Base-by-base conservation (phyloP, 1,140 invertebrate species). In the Chlorops oryzae region DNA sequence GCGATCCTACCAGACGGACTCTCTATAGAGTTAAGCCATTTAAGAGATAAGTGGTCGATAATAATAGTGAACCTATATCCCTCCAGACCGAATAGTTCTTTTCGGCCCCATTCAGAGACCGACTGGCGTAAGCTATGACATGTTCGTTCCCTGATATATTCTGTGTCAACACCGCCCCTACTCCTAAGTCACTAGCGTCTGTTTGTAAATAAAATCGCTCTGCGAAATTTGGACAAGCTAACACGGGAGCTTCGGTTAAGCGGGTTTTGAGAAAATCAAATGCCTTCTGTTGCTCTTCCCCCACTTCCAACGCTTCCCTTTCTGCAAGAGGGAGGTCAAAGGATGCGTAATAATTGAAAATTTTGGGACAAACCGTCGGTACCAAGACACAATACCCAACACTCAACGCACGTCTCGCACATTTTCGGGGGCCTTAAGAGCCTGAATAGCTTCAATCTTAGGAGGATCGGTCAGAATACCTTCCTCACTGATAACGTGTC, bases 161-260 rank as follows among this genome's bases (percentile, higher is more conserved):
- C 13, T 70, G 64, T 0, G 59, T 61, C 4, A 68, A 17, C 5
- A 62, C 51, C 0, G 55, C 61, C 9, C 56, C 57, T 9, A 65
- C 40, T 5, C 63, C 63, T 27, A 48, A 40, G 12, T 62, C 55
- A 23, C 53, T 59, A 6, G 60, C 62, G 24, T 65, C 59, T 2
- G 56, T 63, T 13, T 41, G 46, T 10, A 32, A 9, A 9, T 10
- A 9, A 20, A 45, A 45, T 6, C 23, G 21, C n/a, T 20, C 12
- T 17, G 12, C 10, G 18, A 54, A 54, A 15, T 51, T 38, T 2
- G 48, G 52, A 13, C 44, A 51, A 1, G 43, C 42, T 22, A 54
- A 20, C 0, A 51, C 42, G 2, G 43, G 52, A 5, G 23, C 52
- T 5, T 23, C n/a, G 3, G n/a, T 24, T 3, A 54, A 17, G n/a